These are phyloP conservation scores for Bugula neritina DNA, from an alignment of 2,888 invertebrate genomes.

Conservation along the genomic window DNA sequence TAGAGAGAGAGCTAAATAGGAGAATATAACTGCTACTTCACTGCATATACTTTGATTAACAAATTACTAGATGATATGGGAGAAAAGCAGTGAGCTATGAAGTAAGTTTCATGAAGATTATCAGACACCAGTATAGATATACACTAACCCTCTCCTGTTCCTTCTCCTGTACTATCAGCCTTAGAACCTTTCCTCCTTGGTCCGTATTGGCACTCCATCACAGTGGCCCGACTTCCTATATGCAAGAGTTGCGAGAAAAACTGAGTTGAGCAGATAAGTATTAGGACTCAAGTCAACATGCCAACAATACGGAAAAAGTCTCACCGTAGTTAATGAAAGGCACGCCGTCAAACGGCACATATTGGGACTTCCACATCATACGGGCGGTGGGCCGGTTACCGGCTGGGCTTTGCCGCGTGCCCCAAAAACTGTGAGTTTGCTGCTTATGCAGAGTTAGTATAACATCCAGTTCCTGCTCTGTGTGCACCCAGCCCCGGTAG, in stretches of 20 bases:
- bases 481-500: constrained; percentile 51
- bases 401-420: constrained; percentile 51
- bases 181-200: constrained; percentile 47
- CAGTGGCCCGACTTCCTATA: constrained; percentile 51
- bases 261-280: too few relatives aligned
- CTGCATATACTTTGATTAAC: too few relatives aligned
- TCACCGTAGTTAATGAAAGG: constrained; percentile 52
- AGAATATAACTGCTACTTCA: too few relatives aligned
- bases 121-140: too few relatives aligned
- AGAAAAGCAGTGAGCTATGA: too few relatives aligned
- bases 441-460: constrained; percentile 52
- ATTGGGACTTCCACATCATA: constrained; percentile 54
- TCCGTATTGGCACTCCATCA: constrained; percentile 54
- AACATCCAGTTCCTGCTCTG: constrained; percentile 49
- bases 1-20: too few relatives aligned
- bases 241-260: too few relatives aligned
- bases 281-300: too few relatives aligned
- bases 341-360: constrained; percentile 53
- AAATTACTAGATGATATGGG: too few relatives aligned
- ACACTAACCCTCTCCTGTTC: too few relatives aligned
- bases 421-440: constrained; percentile 52
- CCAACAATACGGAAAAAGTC: too few relatives aligned
- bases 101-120: too few relatives aligned
- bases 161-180: background rate
- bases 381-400: constrained; percentile 48